phyloP scores from a whole-genome alignment of 2,797 vertebrate species.

The Megaceryle alcyon region DNA sequence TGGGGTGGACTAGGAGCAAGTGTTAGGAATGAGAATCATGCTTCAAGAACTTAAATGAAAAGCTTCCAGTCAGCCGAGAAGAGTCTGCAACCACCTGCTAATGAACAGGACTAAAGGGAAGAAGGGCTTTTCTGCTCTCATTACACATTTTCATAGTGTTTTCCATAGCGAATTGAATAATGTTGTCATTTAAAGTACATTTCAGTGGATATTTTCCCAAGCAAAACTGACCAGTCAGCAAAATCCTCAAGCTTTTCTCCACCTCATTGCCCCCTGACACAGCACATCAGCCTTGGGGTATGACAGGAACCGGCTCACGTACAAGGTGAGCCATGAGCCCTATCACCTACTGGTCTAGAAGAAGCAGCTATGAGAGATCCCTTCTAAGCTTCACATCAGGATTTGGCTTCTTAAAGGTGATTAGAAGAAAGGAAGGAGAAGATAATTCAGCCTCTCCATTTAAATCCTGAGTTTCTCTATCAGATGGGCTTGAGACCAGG shows the following conservation, averaged over 20 bases:
- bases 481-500: not conserved
- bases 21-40: not conserved
- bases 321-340: not conserved
- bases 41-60: not conserved
- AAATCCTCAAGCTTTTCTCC: not conserved
- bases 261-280: not conserved
- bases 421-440: not conserved
- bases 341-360: not conserved
- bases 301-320: not conserved
- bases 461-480: not conserved
- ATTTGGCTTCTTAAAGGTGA: not conserved
- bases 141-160: not conserved
- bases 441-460: not conserved
- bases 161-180: not conserved
- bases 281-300: not conserved
- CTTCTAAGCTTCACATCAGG: not conserved
- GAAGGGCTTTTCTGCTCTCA: not conserved
- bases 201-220: not conserved
- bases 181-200: not conserved
- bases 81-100: not conserved
- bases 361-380: not conserved
- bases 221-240: not conserved
- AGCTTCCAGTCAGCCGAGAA: not conserved
- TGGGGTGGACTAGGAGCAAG: not conserved
- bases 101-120: not conserved